A percentile compares a stretch with the other conserved stretches of the same genome.
Conservation (phyloP, 64 coral and sea anemone genomes). For the Platygyra sinensis region DNA sequence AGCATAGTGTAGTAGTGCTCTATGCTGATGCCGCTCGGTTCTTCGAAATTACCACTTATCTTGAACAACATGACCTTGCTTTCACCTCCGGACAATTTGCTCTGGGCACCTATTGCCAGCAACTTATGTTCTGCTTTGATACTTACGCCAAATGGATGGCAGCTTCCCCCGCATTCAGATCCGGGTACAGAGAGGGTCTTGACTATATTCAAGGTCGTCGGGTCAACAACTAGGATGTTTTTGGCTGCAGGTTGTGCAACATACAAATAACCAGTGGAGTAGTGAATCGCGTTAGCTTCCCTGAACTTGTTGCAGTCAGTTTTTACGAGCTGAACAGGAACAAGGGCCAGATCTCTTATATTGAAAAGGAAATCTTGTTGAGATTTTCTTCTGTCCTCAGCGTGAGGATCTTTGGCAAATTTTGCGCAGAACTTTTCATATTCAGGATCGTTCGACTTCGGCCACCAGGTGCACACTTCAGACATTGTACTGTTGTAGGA, state of each 20-base stretch:
- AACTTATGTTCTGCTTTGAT: constrained; percentile 21
- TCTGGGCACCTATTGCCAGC: constrained; percentile 43
- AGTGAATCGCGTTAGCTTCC: neutral
- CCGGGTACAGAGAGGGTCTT: constrained; percentile 34
- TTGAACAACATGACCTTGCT: constrained; percentile 55
- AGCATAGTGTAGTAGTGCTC: constrained; percentile 38
- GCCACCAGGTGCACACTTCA: constrained; percentile 38
- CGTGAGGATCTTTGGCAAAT: neutral
- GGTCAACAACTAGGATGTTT: constrained; percentile 36
- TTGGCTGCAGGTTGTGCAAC: constrained; percentile 31
- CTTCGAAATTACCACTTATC: constrained; percentile 8
- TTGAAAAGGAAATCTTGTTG: constrained; percentile 19
- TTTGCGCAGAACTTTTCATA: constrained; percentile 18
- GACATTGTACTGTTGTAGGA: constrained; percentile 14
- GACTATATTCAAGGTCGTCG: neutral
- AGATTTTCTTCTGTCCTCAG: constrained; percentile 7
- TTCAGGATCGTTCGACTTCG: constrained; percentile 19
- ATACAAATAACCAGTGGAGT: constrained; percentile 37
- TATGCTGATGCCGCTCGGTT: constrained; percentile 32
- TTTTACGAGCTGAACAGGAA: constrained; percentile 39
- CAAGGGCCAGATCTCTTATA: constrained; percentile 35
- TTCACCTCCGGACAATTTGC: constrained; percentile 9
- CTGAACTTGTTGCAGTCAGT: constrained; percentile 21
- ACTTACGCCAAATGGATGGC: constrained; percentile 39
- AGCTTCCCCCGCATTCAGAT: constrained; percentile 35